Percentiles rank a stretch among this genome's conserved stretches.
Conservation (phyloP, 2,797 vertebrate species). For the Sandelia bainsii region DNA sequence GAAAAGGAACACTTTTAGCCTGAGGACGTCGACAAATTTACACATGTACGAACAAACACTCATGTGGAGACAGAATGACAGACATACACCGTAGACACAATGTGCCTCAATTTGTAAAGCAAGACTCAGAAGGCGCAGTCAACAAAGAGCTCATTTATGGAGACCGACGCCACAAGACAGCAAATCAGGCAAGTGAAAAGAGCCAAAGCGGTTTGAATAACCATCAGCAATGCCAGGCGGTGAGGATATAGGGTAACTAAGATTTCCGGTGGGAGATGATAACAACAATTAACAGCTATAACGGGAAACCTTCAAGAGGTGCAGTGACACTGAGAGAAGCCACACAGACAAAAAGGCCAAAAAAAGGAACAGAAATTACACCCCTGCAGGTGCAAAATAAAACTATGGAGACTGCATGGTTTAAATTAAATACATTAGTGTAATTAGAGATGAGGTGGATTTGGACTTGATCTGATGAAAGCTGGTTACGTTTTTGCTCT, state of each 20-base stretch:
- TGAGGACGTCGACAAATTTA: conserved; percentile 43
- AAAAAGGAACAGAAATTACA: conserved; percentile 21
- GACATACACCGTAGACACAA: conserved; percentile 68
- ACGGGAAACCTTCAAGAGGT: conserved; percentile 61
- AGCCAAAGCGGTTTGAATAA: conserved; percentile 83
- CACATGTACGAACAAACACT: conserved; percentile 48
- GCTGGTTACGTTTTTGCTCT: conserved; percentile 41
- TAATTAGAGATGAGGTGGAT: conserved; percentile 67
- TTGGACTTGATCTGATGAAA: conserved; percentile 69
- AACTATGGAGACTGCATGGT: conserved; percentile 42
- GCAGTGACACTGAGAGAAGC: conserved; percentile 52
- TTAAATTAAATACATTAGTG: conserved; percentile 67
- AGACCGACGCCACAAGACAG: conserved; percentile 81
- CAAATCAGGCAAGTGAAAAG: conserved; percentile 71
- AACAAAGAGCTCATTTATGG: conserved; percentile 85
- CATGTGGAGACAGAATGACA: conserved; percentile 60
- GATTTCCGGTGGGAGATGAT: conserved; percentile 82
- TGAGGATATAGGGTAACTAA: conserved; percentile 78
- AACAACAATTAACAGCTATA: conserved; percentile 74
- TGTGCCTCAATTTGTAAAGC: conserved; percentile 84
- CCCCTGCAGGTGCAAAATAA: conserved; percentile 56
- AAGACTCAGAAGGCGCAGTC: conserved; percentile 79
- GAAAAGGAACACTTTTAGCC: conserved; percentile 57
- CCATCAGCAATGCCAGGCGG: conserved; percentile 69
- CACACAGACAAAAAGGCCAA: conserved; percentile 22